Evolutionary conservation across 2,888 invertebrate species (phyloP).

Genomic region (Erynnis tages): DNA sequence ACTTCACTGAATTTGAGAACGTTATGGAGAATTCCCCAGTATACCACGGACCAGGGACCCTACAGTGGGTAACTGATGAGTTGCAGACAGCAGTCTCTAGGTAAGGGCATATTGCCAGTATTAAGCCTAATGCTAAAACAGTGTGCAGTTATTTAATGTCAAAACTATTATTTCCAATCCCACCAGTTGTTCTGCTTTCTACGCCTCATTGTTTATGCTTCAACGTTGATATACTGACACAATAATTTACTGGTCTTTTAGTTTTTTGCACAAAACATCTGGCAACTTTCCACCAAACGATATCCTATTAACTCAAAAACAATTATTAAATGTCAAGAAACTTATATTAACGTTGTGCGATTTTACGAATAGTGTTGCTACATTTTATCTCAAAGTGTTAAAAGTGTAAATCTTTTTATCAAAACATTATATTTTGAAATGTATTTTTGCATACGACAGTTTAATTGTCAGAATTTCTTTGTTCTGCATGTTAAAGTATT

Average conservation of each 20-base stretch:
- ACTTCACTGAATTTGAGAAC: too few species aligned
- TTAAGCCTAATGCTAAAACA: too few species aligned
- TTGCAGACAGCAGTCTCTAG: too few species aligned
- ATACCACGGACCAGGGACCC: too few species aligned
- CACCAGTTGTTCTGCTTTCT: background rate
- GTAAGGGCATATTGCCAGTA: too few species aligned
- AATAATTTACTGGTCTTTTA: background rate
- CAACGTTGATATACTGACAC: background rate
- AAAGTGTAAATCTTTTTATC: background rate
- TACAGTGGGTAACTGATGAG: too few species aligned
- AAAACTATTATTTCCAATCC: too few species aligned
- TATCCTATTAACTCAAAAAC: slow-evolving; percentile 1
- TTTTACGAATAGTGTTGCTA: slow-evolving; percentile 1
- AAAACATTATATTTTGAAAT: slow-evolving; percentile 12
- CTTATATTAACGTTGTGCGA: background rate
- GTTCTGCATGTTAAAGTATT: too few species aligned
- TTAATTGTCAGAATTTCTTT: too few species aligned
- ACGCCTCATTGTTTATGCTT: background rate
- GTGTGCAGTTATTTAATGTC: too few species aligned
- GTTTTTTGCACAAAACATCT: slow-evolving; percentile 1
- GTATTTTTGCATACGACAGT: too few species aligned
- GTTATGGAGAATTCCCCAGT: too few species aligned
- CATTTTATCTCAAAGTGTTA: background rate
- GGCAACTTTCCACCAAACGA: slow-evolving; percentile 8
- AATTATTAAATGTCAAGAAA: slow-evolving; percentile 13